Conservation (phyloP, 2,797 vertebrate species). For the Benthosema pterotum region DNA sequence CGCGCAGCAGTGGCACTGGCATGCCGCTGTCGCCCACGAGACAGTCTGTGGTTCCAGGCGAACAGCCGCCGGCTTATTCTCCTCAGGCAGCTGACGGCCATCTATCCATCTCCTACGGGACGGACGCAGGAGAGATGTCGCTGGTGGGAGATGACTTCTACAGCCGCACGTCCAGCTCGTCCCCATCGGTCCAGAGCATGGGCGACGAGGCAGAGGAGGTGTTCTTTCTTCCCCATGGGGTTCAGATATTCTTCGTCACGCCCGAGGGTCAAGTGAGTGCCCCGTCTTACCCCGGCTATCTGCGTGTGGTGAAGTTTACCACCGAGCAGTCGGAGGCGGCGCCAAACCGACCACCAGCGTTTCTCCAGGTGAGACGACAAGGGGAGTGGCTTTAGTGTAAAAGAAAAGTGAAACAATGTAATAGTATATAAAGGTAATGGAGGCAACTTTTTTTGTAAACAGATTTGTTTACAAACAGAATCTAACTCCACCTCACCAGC, state of each 20-base stretch:
- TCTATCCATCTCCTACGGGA: constrained; percentile 91
- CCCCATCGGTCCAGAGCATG: constrained; percentile 83
- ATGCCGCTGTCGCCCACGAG: constrained; percentile 44
- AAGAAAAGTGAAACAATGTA: too few relatives aligned
- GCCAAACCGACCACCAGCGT: constrained; percentile 87
- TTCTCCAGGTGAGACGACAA: constrained; percentile 88
- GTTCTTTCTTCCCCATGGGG: constrained; percentile 89
- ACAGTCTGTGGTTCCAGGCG: constrained; percentile 53
- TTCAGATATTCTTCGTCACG: constrained; percentile 96
- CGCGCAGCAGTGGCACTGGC: constrained; percentile 5
- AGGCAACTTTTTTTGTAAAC: too few relatives aligned
- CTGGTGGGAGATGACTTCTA: constrained; percentile 90
- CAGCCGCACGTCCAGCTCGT: constrained; percentile 74
- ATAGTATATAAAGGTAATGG: too few relatives aligned
- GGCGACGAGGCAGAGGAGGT: constrained; percentile 91
- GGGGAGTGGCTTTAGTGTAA: too few relatives aligned
- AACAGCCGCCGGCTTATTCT: constrained; percentile 91
- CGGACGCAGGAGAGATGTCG: constrained; percentile 89
- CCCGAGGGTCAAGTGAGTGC: constrained; percentile 95
- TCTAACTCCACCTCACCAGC: too few relatives aligned
- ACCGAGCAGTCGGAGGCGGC: constrained; percentile 73
- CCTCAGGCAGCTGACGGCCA: constrained; percentile 91
- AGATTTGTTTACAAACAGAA: too few relatives aligned
- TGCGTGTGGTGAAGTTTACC: constrained; percentile 93
- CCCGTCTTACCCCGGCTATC: constrained; percentile 95